Conservation (phyloP, 2,888 invertebrate species). For the Dorcus parallelipipedus region DNA sequence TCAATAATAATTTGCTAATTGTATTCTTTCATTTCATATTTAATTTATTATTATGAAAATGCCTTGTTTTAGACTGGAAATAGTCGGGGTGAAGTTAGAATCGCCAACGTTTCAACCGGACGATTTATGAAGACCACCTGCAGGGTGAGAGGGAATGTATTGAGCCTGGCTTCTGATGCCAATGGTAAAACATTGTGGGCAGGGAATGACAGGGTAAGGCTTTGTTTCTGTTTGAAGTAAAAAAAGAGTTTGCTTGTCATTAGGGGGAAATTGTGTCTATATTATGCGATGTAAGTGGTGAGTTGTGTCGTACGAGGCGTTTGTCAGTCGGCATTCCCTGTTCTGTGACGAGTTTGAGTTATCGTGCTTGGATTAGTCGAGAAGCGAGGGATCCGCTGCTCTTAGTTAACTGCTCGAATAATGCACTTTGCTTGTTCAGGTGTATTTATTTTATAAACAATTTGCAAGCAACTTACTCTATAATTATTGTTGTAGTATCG, state of each 20-base stretch:
- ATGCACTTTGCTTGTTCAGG: slow-evolving; percentile 66
- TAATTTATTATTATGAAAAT: slow-evolving; percentile 2
- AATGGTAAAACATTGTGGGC: slow-evolving; percentile 79
- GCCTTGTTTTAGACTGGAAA: slow-evolving; percentile 60
- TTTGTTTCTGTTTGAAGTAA: not conserved
- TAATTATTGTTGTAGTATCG: slow-evolving; percentile 50
- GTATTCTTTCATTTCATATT: slow-evolving; percentile 53
- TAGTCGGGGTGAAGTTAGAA: slow-evolving; percentile 68
- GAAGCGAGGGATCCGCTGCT: slow-evolving; percentile 65
- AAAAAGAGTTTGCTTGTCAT: slow-evolving; percentile 9
- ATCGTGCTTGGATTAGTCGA: slow-evolving; percentile 78
- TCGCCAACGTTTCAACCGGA: slow-evolving; percentile 82
- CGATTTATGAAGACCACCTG: slow-evolving; percentile 67
- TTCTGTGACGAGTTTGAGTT: slow-evolving; percentile 70
- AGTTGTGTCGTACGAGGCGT: slow-evolving; percentile 37
- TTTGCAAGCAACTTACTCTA: not conserved
- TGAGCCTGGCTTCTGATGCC: slow-evolving; percentile 73
- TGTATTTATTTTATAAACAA: slow-evolving; percentile 17
- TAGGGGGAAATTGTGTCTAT: slow-evolving; percentile 45
- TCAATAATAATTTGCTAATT: slow-evolving; percentile 82
- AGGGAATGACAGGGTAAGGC: slow-evolving; percentile 67
- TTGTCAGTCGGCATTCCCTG: slow-evolving; percentile 35
- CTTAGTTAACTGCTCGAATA: slow-evolving; percentile 73
- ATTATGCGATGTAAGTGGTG: slow-evolving; percentile 41
- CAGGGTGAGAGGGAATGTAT: slow-evolving; percentile 59